Evolutionary conservation across 2,888 invertebrate genomes (phyloP).

Genomic region (Xanthostigma xanthostigma): DNA sequence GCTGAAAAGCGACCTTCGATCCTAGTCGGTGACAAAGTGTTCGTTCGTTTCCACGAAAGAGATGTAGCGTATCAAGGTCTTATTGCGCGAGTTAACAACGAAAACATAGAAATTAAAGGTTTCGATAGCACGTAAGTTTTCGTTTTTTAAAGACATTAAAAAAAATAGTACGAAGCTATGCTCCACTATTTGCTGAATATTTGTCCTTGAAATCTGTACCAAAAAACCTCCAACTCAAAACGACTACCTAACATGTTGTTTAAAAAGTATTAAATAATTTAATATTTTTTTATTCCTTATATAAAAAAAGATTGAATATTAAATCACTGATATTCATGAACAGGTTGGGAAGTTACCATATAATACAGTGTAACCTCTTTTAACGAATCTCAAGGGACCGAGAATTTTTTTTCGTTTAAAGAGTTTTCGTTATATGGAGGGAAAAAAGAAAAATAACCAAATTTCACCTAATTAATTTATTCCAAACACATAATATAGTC

Average conservation of each 20-base stretch:
- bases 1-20: conserved; percentile 54
- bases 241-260: background rate
- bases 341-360: background rate
- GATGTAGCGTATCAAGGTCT: conserved; percentile 27
- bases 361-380: no score
- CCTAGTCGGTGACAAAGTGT: conserved; percentile 39
- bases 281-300: background rate
- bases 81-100: conserved; percentile 28
- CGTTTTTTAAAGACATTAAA: no score
- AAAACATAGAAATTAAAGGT: conserved; percentile 23
- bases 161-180: no score
- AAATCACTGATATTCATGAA: background rate
- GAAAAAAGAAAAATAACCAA: no score
- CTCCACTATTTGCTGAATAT: no score
- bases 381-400: no score
- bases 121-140: conserved; percentile 22
- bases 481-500: no score
- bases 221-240: no score
- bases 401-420: no score
- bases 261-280: background rate
- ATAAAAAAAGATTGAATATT: background rate
- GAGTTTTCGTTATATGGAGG: no score
- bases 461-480: no score
- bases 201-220: no score
- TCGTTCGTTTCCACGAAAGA: conserved; percentile 23